Evolutionary conservation across 2,888 invertebrate genomes (phyloP).

Genomic region (Epiblema foenella): DNA sequence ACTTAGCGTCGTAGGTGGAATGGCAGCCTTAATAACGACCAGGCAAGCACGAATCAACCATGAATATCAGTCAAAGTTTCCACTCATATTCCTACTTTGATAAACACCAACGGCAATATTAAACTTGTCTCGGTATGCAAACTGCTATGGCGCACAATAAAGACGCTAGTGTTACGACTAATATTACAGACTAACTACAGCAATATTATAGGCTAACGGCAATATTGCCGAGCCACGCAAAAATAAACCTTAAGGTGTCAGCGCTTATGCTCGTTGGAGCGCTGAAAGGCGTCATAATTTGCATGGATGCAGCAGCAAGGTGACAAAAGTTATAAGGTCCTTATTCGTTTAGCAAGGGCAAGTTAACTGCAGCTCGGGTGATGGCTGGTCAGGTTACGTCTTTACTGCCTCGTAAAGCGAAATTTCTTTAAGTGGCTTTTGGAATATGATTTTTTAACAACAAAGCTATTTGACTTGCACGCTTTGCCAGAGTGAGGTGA

Average conservation of each 20-base stretch:
- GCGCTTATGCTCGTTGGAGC: not conserved
- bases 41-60: not conserved
- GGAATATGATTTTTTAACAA: slow-evolving; percentile 29
- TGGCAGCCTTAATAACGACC: not conserved
- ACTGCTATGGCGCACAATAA: slow-evolving; percentile 27
- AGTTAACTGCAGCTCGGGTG: slow-evolving; percentile 5
- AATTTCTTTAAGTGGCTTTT: slow-evolving; percentile 32
- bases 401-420: slow-evolving; percentile 31
- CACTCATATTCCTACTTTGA: slow-evolving; percentile 6
- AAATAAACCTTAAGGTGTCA: not conserved
- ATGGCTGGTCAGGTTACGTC: slow-evolving; percentile 26
- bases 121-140: slow-evolving; percentile 24
- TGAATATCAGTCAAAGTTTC: not conserved
- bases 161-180: slow-evolving; percentile 34
- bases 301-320: not conserved
- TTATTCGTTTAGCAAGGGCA: not conserved
- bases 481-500: not conserved
- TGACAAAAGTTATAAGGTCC: not conserved
- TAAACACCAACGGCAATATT: slow-evolving; percentile 16
- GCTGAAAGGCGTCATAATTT: slow-evolving; percentile 1
- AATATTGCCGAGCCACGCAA: slow-evolving; percentile 1
- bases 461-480: slow-evolving; percentile 11
- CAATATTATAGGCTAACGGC: slow-evolving; percentile 26
- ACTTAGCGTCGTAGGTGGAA: not conserved
- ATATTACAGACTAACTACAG: slow-evolving; percentile 34